Evolutionary conservation across 1,140 invertebrate genomes (phyloP).

Genomic region (Solenopsis fugax): DNA sequence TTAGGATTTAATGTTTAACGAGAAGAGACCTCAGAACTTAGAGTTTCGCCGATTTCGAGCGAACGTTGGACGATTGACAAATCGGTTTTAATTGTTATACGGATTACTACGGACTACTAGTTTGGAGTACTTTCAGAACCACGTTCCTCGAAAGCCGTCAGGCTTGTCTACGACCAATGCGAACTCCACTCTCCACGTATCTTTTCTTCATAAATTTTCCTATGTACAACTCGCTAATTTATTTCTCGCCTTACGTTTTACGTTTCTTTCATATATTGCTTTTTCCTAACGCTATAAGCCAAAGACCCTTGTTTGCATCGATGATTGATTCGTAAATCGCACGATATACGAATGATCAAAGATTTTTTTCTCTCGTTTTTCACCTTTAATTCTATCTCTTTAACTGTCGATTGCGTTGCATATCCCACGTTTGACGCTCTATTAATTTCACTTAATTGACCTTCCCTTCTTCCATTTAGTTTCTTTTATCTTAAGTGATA

Average conservation of each 20-base stretch:
- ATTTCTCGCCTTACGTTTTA: not conserved
- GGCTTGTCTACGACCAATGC: conserved; percentile 50
- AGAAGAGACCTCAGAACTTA: conserved; percentile 3
- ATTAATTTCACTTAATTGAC: conserved; percentile 10
- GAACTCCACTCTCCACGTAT: conserved; percentile 27
- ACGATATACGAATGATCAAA: conserved; percentile 9
- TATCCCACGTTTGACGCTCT: conserved; percentile 16
- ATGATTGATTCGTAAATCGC: conserved; percentile 1
- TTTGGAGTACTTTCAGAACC: conserved; percentile 62
- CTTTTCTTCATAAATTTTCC: conserved; percentile 33
- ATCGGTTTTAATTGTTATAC: conserved; percentile 33
- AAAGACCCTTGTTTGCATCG: conserved; percentile 8
- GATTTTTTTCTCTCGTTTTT: not conserved
- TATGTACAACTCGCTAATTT: not conserved
- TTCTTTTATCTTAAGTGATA: conserved; percentile 18
- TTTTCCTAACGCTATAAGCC: not conserved
- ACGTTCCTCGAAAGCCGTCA: conserved; percentile 54
- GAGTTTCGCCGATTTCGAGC: conserved; percentile 11
- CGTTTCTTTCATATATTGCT: conserved; percentile 6
- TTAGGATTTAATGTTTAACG: conserved; percentile 1
- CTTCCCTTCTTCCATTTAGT: conserved; percentile 13
- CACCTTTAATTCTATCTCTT: not conserved
- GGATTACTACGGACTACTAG: conserved; percentile 23
- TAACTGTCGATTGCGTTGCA: conserved; percentile 7
- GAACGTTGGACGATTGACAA: conserved; percentile 26